phyloP scores from a whole-genome alignment of 2,113 vertebrate species.

The Amazona guildingii region DNA sequence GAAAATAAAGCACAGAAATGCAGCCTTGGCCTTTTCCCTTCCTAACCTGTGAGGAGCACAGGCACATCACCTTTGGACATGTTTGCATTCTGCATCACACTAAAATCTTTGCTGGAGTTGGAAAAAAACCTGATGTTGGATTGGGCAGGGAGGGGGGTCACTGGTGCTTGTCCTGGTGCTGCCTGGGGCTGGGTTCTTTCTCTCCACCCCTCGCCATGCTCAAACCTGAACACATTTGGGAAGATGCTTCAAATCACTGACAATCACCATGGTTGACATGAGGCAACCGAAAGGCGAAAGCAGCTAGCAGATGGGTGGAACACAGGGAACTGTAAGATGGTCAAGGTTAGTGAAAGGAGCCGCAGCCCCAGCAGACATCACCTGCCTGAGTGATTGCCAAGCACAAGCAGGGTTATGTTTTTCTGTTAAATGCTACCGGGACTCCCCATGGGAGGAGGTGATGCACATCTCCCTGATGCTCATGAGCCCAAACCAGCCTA shows the following conservation, averaged over 20 bases:
- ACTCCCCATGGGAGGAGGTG: not conserved
- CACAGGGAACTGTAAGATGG: not conserved
- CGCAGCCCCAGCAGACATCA: not conserved
- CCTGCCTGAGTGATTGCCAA: not conserved
- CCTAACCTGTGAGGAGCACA: not conserved
- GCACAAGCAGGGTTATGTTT: not conserved
- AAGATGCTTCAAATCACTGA: not conserved
- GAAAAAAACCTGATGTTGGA: not conserved
- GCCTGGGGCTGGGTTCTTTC: not conserved
- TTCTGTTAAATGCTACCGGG: not conserved
- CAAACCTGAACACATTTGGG: not conserved
- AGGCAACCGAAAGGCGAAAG: not conserved
- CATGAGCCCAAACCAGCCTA: not conserved
- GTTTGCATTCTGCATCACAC: not conserved
- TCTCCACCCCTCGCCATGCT: not conserved
- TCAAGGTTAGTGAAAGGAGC: not conserved
- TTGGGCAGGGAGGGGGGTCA: not conserved
- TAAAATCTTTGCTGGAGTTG: not conserved
- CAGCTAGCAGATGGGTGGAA: not conserved
- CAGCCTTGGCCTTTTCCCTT: not conserved
- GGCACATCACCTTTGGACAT: not conserved
- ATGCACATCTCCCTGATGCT: not conserved
- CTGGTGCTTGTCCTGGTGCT: not conserved
- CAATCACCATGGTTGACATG: not conserved
- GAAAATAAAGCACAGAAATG: not conserved